These are phyloP conservation scores for Pogonophryne albipinna DNA, from an alignment of 2,797 vertebrate genomes.

Conservation along the genomic window DNA sequence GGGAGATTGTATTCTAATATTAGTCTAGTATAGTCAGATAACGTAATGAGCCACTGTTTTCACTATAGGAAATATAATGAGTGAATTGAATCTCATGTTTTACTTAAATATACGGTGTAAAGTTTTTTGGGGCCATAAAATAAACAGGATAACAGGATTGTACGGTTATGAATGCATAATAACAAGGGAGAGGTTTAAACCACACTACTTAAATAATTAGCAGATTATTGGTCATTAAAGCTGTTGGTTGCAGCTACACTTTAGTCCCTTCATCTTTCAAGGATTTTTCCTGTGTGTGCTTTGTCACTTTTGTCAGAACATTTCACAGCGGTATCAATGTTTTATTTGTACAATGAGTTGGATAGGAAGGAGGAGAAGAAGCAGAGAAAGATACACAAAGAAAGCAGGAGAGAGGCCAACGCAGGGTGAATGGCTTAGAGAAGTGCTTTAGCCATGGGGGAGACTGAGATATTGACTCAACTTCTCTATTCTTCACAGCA, in stretches of 20 bases:
- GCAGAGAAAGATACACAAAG: constrained; percentile 45
- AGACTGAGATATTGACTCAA: constrained; percentile 64
- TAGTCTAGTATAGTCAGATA: no score
- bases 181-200: not conserved
- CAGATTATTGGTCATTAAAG: not conserved
- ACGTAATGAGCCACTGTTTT: no score
- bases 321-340: constrained; percentile 12
- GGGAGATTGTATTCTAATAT: no score
- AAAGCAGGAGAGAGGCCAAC: constrained; percentile 39
- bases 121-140: no score
- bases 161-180: no score
- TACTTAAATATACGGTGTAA: no score
- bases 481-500: constrained; percentile 54
- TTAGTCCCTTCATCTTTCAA: not conserved
- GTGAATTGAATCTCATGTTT: no score
- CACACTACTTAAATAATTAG: no score
- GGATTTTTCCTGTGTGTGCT: not conserved
- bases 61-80: no score
- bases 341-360: constrained; percentile 7
- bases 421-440: constrained; percentile 53
- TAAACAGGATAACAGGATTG: no score
- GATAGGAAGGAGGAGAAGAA: constrained; percentile 18
- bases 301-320: not conserved
- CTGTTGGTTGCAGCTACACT: not conserved
- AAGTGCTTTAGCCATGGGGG: constrained; percentile 62